Base-by-base conservation (phyloP, 2,797 vertebrate species). In the Galagoides demidoff region DNA sequence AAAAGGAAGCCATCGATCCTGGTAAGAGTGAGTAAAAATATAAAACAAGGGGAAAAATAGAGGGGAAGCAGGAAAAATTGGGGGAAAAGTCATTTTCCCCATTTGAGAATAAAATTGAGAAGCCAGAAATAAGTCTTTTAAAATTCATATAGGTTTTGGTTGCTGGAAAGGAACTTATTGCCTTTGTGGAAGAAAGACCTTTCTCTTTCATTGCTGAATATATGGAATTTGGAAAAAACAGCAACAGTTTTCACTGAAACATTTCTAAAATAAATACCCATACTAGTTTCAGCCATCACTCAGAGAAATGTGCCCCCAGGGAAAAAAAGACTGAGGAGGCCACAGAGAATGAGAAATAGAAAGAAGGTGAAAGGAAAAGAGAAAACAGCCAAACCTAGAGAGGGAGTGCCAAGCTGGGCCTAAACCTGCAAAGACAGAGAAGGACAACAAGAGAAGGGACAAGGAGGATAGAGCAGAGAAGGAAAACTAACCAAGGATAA, bases 231-330 rank as follows among this genome's bases (percentile, higher is more conserved):
- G n/a, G 59, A 63, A 49, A 68, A 73, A 85, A 45, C 49, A 90
- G 90, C 86, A 95, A 90, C 37, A 89, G 82, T 95, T 96, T 95
- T 85, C 81, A 86, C 23, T 57, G 63, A 95, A 97, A 89, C 64
- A 73, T 27, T 90, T 87, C 68, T 91, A 64, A 95, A 95, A 90
- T 71, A 87, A 95, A 93, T 78, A 76, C 77, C 13, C 57, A 37
- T 20, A 13, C 63, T 7, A 6, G 31, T 63, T 92, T 87, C 68
- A 82, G 92, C 61, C 74, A 92, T 59, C 77, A 43, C n/a, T 49
- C 29, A 71, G 63, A 93, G 63, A 88, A 94, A 90, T 49, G 37
- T 87, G 45, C 13, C 34, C 57, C 31, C 14, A 19, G 93, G 49
- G 49, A 74, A n/a, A 81, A 82, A 71, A 70, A 39, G 57, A 74